Evolutionary conservation across 2,888 invertebrate genomes (phyloP), one percentile per base, ranked within the genome.

Genomic region (Mythimna albipuncta): DNA sequence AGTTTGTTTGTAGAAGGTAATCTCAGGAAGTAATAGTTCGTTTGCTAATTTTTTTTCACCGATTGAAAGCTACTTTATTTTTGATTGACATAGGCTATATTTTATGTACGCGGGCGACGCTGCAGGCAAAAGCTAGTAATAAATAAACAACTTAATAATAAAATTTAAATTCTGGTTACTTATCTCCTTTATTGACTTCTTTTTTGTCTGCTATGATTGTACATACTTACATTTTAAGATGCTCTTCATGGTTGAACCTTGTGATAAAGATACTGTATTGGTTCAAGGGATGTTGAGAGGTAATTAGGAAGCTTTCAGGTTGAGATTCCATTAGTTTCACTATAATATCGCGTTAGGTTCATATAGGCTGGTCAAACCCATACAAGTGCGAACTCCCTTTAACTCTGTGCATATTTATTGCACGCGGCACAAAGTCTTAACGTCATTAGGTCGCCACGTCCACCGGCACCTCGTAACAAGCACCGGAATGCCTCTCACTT

Each of bases 401-500:
- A 50, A 19, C 16, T 32, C 6, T 16, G 62, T 72, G 62, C 64
- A 63, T 58, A 52, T 75, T 69, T 63, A 54, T 57, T 64, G 63
- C 61, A 77, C 9, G 57, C 44, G 62, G 64, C 64, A 72, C 55
- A 69, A 70, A 75, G 57, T 76, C 54, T 69, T 64, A 66, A 73
- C 61, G 69, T 72, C 75, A 79, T 82, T 82, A 80, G 64, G 73
- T 76, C 47, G 63, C 55, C 69, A 58, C 70, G 64, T 70, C 69
- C 69, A 69, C 63, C 21, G 69, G 44, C 67, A 72, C 70, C 64
- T 58, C 69, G 69, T 77, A 87, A 80, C 81, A 81, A 86, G 83
- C 83, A 75, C 69, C 72, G 73, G 73, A 86, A 81, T 70, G 66
- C 73, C 78, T 80, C 21, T 79, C 75, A 79, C 79, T 85, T 86